phyloP scores from a whole-genome alignment of 2,888 invertebrate genomes.

The Cantharis rufa region DNA sequence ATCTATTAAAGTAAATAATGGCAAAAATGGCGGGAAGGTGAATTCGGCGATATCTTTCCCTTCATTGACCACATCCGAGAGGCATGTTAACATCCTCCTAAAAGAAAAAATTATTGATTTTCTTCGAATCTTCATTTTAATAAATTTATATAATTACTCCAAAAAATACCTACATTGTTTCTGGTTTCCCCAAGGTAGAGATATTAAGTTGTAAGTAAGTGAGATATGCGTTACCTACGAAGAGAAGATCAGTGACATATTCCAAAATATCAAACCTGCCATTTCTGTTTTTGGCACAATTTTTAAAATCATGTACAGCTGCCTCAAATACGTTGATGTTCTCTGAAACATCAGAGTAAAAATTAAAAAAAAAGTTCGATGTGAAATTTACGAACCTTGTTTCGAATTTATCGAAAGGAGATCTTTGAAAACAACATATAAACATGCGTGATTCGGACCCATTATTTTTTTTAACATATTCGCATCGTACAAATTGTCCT shows the following conservation, averaged over 20 bases:
- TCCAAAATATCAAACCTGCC: neutral
- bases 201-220: neutral
- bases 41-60: neutral
- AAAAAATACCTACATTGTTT: neutral
- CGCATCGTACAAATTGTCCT: too few relatives aligned
- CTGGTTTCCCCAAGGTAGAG: neutral
- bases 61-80: neutral
- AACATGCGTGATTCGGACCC: neutral
- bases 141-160: neutral
- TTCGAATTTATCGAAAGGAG: neutral
- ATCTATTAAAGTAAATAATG: neutral
- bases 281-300: neutral
- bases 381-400: neutral
- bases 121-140: too few relatives aligned
- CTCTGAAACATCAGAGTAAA: neutral
- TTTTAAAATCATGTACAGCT: neutral
- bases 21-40: neutral
- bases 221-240: neutral
- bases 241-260: neutral
- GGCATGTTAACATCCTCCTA: neutral
- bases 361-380: neutral
- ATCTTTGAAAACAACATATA: neutral
- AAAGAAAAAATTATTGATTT: neutral
- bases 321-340: neutral
- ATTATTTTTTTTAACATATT: neutral